phyloP scores from a whole-genome alignment of 2,113 vertebrate genomes.

The Herpetotheres cachinnans region DNA sequence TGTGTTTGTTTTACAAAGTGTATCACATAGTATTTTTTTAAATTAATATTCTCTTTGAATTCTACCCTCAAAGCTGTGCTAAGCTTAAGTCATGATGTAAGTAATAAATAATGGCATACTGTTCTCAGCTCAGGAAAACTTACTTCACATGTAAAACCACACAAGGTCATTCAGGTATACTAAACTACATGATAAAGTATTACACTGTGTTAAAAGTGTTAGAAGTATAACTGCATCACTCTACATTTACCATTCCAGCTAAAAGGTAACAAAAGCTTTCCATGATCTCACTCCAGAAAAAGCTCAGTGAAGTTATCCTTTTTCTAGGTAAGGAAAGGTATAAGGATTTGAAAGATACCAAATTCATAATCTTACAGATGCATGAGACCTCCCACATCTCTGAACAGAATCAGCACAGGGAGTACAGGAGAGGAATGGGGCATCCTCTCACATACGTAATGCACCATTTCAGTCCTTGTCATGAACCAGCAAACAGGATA shows the following conservation, averaged over 20 bases:
- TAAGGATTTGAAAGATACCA: not conserved
- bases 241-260: not conserved
- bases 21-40: not conserved
- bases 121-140: not conserved
- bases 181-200: not conserved
- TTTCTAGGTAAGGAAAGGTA: not conserved
- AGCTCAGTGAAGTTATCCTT: not conserved
- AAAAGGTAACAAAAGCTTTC: not conserved
- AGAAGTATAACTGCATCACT: not conserved
- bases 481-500: not conserved
- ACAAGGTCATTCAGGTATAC: not conserved
- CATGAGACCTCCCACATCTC: not conserved
- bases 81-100: not conserved
- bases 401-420: not conserved
- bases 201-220: not conserved
- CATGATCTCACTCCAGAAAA: not conserved
- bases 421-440: not conserved
- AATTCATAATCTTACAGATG: not conserved
- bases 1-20: not conserved
- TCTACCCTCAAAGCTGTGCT: not conserved
- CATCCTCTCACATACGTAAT: accelerated
- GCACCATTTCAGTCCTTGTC: not conserved
- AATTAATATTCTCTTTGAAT: not conserved
- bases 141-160: not conserved
- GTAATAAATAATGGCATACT: not conserved